Conservation (phyloP, 2,113 vertebrate species). For the Sturnira hondurensis region DNA sequence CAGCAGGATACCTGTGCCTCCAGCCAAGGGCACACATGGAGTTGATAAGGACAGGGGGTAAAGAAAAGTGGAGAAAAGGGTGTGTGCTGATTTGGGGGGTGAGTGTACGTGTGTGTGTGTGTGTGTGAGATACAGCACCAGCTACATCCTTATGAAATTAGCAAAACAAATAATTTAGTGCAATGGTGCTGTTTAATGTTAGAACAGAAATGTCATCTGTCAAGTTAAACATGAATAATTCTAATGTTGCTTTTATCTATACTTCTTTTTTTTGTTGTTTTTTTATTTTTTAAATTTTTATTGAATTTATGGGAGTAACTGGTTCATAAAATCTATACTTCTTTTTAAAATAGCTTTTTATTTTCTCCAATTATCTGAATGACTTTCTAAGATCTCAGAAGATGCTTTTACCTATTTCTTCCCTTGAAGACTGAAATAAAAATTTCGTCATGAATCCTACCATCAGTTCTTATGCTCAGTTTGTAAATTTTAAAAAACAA, state of each 20-base stretch:
- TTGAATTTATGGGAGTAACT: no score
- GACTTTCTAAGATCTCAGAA: neutral
- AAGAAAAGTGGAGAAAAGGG: neutral
- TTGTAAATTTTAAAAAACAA: neutral
- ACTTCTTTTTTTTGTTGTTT: neutral
- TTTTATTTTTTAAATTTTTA: no score
- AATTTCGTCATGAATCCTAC: neutral
- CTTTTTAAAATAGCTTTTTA: neutral
- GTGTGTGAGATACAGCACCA: neutral
- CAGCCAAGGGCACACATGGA: neutral
- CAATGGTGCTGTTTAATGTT: neutral
- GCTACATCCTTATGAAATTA: neutral
- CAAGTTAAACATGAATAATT: neutral
- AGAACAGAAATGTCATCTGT: neutral
- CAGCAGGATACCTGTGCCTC: fast-evolving
- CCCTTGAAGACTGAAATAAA: neutral
- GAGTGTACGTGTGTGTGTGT: neutral
- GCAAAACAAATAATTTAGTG: neutral
- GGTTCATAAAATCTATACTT: no score
- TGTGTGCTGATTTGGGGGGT: neutral
- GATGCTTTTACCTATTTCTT: neutral
- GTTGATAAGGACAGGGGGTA: neutral
- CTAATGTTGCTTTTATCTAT: neutral
- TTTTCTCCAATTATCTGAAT: neutral
- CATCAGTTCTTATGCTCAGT: neutral